Evolutionary conservation across 1,140 invertebrate species (phyloP).

Genomic region (Penaeus indicus): DNA sequence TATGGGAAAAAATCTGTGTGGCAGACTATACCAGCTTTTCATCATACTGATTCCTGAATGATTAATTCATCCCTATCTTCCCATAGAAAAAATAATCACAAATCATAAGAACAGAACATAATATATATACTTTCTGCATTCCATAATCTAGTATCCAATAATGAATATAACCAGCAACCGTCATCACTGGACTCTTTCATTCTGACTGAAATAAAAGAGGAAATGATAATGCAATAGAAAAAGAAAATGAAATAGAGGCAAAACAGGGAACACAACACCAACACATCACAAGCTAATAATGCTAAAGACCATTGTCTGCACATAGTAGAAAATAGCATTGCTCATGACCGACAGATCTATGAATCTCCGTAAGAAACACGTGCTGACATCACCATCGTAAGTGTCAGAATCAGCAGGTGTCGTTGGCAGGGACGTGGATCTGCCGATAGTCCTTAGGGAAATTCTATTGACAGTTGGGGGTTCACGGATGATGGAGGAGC

Average conservation of each 20-base stretch:
- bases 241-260: neutral
- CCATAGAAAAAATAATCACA: no score
- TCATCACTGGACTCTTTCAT: neutral
- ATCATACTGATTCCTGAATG: no score
- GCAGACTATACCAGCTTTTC: no score
- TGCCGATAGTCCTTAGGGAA: conserved; percentile 55
- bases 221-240: neutral
- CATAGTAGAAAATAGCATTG: neutral
- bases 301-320: no score
- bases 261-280: neutral
- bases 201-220: neutral
- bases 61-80: no score
- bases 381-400: conserved; percentile 47
- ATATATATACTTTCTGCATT: no score
- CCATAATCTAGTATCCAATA: no score
- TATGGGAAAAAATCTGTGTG: no score
- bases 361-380: no score
- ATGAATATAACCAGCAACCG: no score
- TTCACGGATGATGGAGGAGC: conserved; percentile 65
- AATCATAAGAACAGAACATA: no score
- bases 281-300: no score
- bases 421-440: conserved; percentile 60
- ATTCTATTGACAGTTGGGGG: conserved; percentile 66
- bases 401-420: conserved; percentile 63
- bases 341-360: neutral